These are phyloP conservation scores for Ennomos quercinarius DNA, from an alignment of 2,888 invertebrate genomes.

Conservation along the genomic window DNA sequence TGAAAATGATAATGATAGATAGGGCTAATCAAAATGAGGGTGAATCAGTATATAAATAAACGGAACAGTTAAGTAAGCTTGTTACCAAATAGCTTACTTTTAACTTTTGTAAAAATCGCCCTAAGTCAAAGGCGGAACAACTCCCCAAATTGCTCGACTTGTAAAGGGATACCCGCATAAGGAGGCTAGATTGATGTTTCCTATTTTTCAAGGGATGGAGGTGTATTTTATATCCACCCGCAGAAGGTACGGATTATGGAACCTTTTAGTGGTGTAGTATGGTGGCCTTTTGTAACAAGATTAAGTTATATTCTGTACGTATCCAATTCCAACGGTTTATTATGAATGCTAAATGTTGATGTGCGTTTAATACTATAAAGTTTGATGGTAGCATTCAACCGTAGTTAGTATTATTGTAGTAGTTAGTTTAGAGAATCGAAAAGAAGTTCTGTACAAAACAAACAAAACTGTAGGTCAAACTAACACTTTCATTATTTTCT, in stretches of 20 bases:
- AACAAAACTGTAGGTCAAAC: too few species aligned
- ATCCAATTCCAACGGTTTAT: neutral
- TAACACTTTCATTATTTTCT: too few species aligned
- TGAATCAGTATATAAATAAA: too few species aligned
- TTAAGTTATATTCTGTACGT: constrained; percentile 4
- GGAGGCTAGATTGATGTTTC: constrained; percentile 58
- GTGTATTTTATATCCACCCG: constrained; percentile 54
- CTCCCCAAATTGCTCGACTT: constrained; percentile 62
- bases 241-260: constrained; percentile 38
- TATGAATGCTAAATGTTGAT: too few species aligned
- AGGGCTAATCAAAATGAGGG: too few species aligned
- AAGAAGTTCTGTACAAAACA: too few species aligned
- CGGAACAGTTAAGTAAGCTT: too few species aligned
- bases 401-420: too few species aligned
- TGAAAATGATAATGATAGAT: too few species aligned
- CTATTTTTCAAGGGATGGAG: constrained; percentile 59
- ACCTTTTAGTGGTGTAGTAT: constrained; percentile 27
- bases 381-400: too few species aligned
- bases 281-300: constrained; percentile 22
- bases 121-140: constrained; percentile 52
- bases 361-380: too few species aligned
- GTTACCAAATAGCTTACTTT: constrained; percentile 3
- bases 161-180: constrained; percentile 56
- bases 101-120: constrained; percentile 5
- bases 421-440: too few species aligned